These are phyloP conservation scores for Falco peregrinus DNA, from an alignment of 2,797 vertebrate genomes.

Conservation along the genomic window DNA sequence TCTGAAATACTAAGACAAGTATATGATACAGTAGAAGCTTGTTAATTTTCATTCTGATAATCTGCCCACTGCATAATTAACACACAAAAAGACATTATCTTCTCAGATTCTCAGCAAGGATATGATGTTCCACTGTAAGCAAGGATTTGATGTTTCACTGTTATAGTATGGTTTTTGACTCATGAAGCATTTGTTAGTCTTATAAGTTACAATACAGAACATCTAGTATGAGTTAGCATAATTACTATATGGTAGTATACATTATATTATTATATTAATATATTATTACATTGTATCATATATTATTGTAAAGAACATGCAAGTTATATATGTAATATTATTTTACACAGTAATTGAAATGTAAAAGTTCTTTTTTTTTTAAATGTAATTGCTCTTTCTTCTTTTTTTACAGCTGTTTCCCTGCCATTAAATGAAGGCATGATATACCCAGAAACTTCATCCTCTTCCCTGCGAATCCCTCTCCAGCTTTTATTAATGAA, in stretches of 20 bases:
- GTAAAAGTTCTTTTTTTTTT: background rate
- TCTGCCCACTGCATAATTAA: background rate
- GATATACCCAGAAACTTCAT: background rate
- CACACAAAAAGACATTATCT: background rate
- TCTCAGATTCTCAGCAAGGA: background rate
- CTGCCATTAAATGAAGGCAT: background rate
- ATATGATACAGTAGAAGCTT: background rate
- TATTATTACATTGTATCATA: background rate
- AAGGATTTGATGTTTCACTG: background rate
- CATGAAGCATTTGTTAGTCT: background rate
- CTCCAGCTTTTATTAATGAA: background rate
- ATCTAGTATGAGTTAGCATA: background rate
- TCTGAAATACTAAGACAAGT: conserved; percentile 16
- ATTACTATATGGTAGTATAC: background rate
- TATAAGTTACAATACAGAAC: background rate
- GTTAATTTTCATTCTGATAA: conserved; percentile 6
- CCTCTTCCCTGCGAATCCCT: background rate
- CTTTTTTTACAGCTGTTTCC: background rate
- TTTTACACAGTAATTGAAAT: background rate
- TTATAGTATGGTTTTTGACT: background rate
- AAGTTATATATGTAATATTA: background rate
- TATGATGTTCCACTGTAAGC: background rate
- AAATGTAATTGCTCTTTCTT: background rate
- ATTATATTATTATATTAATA: background rate
- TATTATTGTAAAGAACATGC: background rate